phyloP scores from a whole-genome alignment of 2,113 vertebrate species.

The Sylvia atricapilla region DNA sequence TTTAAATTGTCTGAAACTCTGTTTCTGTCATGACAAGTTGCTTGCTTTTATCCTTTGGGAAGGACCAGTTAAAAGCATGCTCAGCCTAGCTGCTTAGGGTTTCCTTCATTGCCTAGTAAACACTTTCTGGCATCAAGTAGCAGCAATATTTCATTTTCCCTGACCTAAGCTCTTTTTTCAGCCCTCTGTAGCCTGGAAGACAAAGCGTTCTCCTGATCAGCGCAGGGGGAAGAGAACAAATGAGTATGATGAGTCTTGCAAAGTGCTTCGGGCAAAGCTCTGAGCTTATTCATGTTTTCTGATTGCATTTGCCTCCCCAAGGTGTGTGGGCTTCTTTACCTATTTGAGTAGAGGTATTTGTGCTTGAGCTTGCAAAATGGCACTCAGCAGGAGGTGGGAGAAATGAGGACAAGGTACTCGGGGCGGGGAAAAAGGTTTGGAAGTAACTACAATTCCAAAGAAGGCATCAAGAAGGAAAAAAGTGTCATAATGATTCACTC shows the following conservation, averaged over 20 bases:
- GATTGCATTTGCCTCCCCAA: not conserved
- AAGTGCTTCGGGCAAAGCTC: slow-evolving; percentile 19
- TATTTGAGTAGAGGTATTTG: not conserved
- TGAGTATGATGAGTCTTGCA: not conserved
- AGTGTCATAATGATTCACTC: not conserved
- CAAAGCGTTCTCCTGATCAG: slow-evolving; percentile 1
- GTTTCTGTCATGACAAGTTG: not conserved
- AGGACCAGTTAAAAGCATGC: not conserved
- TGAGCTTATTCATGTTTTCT: not conserved
- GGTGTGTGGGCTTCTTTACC: not conserved
- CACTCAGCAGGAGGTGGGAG: not conserved
- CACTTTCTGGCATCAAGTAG: not conserved
- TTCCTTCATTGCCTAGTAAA: slow-evolving; percentile 8
- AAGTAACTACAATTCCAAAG: not conserved
- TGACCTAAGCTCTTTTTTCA: not conserved
- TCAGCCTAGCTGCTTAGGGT: not conserved
- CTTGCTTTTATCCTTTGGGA: not conserved
- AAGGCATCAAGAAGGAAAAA: not conserved
- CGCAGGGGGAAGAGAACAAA: not conserved
- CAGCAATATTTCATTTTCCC: not conserved
- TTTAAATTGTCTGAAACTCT: not conserved
- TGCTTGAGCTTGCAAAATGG: not conserved
- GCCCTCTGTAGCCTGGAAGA: not conserved
- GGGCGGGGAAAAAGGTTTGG: not conserved
- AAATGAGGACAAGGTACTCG: not conserved